phyloP scores from a whole-genome alignment of 2,113 vertebrate species.

The Platysternon megacephalum region DNA sequence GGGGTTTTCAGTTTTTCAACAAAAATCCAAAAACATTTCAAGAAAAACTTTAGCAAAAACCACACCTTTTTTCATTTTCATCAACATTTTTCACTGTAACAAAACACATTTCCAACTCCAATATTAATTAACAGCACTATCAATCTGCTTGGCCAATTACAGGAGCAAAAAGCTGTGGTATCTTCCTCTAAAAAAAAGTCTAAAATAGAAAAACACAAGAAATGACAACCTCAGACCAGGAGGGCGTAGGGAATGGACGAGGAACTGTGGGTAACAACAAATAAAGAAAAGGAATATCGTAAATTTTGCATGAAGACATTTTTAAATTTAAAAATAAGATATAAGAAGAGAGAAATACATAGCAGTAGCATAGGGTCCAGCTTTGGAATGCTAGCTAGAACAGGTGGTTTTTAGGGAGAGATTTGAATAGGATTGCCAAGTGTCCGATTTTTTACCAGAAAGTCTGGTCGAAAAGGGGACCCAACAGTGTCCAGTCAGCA shows the following conservation, averaged over 20 bases:
- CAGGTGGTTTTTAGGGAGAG: neutral
- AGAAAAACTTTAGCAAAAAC: neutral
- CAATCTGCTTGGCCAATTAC: neutral
- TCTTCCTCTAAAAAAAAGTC: neutral
- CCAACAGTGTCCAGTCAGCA: neutral
- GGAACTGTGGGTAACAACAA: neutral
- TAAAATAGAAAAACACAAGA: neutral
- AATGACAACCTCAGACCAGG: neutral
- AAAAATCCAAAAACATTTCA: neutral
- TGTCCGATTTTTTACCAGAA: neutral
- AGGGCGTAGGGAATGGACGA: rapidly evolving
- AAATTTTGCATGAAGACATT: rapidly evolving
- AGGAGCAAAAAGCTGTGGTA: rapidly evolving
- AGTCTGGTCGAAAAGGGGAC: neutral
- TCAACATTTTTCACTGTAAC: neutral
- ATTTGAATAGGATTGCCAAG: neutral
- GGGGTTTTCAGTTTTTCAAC: neutral
- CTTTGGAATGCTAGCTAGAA: neutral
- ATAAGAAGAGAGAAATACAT: neutral
- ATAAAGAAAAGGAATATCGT: neutral
- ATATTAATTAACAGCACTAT: neutral
- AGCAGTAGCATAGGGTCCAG: neutral
- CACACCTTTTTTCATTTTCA: neutral
- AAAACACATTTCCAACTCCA: neutral
- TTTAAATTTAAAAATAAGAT: neutral